These are phyloP conservation scores for Leptothorax acervorum DNA, from an alignment of 2,888 invertebrate species.

Conservation along the genomic window DNA sequence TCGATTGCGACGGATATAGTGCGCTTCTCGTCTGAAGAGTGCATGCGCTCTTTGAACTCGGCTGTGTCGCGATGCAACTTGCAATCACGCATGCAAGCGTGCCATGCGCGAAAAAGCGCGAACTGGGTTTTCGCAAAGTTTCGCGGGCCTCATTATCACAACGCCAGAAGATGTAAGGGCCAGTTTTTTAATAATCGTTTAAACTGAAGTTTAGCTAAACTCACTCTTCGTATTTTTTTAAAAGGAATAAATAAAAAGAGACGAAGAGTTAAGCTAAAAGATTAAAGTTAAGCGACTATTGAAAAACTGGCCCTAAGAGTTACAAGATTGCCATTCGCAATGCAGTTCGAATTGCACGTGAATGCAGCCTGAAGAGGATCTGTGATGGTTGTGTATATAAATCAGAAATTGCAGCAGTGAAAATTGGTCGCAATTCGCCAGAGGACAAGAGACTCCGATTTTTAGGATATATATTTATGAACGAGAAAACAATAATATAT, in stretches of 20 bases:
- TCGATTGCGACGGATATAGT: constrained; percentile 41
- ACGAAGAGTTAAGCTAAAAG: too few species aligned
- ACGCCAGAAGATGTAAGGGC: not conserved
- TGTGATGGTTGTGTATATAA: constrained; percentile 24
- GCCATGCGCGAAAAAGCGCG: constrained; percentile 1
- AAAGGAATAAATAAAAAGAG: too few species aligned
- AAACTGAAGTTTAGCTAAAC: too few species aligned
- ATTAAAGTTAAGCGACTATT: too few species aligned
- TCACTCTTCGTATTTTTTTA: too few species aligned
- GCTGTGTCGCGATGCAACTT: constrained; percentile 1
- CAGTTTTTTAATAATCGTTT: too few species aligned
- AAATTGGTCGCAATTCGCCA: constrained; percentile 1
- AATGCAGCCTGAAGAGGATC: not conserved
- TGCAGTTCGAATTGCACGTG: not conserved
- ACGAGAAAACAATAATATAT: constrained; percentile 2
- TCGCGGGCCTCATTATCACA: not conserved
- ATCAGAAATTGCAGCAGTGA: constrained; percentile 18
- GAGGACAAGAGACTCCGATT: constrained; percentile 10
- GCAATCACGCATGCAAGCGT: constrained; percentile 7
- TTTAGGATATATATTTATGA: not conserved
- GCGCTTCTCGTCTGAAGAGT: constrained; percentile 24
- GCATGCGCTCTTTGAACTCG: constrained; percentile 25
- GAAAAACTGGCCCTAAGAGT: not conserved
- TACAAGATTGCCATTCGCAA: constrained; percentile 36
- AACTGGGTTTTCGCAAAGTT: not conserved